A percentile compares a stretch with the other conserved stretches of the same genome.
Evolutionary conservation across 2,113 vertebrate genomes (phyloP).

Genomic region (Tichodroma muraria): DNA sequence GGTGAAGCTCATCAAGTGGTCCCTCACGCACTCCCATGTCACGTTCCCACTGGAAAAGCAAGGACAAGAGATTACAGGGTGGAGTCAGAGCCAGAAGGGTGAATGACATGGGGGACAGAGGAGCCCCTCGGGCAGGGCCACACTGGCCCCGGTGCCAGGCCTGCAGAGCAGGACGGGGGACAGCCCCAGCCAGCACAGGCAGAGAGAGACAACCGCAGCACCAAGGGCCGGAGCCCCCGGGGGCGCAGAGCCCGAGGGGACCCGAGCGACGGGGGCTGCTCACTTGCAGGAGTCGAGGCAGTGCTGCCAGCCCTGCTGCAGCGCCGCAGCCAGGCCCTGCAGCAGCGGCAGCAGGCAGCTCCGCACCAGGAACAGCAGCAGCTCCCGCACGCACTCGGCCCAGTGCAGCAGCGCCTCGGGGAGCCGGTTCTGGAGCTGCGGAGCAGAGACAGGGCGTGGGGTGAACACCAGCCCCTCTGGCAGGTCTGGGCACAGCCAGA

Average conservation of each 20-base stretch:
- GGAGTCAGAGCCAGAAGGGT: neutral
- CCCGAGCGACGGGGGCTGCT: neutral
- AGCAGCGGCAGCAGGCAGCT: slow-evolving; percentile 77
- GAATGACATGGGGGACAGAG: rapidly evolving
- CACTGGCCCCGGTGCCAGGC: rapidly evolving
- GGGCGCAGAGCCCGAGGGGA: neutral
- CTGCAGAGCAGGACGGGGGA: neutral
- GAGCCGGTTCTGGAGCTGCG: slow-evolving; percentile 70
- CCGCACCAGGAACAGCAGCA: slow-evolving; percentile 77
- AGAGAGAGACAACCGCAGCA: no score
- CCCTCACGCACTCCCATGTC: slow-evolving; percentile 79
- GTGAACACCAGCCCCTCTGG: neutral
- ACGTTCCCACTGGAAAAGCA: slow-evolving; percentile 77
- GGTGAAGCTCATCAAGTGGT: slow-evolving; percentile 76
- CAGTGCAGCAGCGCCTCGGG: slow-evolving; percentile 76
- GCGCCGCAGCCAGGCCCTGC: slow-evolving; percentile 32
- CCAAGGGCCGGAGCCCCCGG: rapidly evolving
- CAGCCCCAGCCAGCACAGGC: rapidly evolving
- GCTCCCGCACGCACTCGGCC: slow-evolving; percentile 71
- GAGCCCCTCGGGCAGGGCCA: neutral
- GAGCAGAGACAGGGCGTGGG: rapidly evolving
- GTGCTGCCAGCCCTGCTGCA: slow-evolving; percentile 74
- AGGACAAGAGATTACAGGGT: neutral
- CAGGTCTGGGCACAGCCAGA: no score
- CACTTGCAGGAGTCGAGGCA: slow-evolving; percentile 87